Evolutionary conservation across 2,113 vertebrate species (phyloP), one percentile per base, ranked within the genome.

Genomic region (Brevimyrus niger): DNA sequence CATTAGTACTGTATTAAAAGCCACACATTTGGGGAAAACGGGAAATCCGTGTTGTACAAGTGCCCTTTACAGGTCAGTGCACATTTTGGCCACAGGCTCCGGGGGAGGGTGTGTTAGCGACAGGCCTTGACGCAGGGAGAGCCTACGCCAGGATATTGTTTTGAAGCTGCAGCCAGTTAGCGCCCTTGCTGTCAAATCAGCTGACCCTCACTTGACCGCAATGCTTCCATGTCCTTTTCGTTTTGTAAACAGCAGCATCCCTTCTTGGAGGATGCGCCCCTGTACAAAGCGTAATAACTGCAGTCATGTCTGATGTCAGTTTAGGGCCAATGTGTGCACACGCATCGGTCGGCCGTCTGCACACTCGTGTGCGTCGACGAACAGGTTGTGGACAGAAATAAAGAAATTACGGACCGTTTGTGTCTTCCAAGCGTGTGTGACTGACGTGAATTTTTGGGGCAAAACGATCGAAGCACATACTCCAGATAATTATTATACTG

Each of bases 181-280:
- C 48, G 76, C 93, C 94, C 89, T 90, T 91, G 92, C 92, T 93
- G 93, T 94, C 94, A 94, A 91, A 91, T 88, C 89, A 91, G 91
- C 92, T 95, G 94, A 95, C 95, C 95, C 93, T 91, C 92, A 94
- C 94, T 95, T 95, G 94, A 94, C 93, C 93, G 87, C 89, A 82
- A 90, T 11, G 89, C 91, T 94, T 95, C 94, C 94, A 93, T 91
- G 92, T 93, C 92, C 80, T 55, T 91, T 90, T 91, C 91, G 92
- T 93, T 94, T 92, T 87, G 88, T 96, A 96, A 95, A 96, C 95
- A 96, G 91, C 90, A 91, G 94, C 92, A 94, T 95, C 93, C 93
- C 93, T 73, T 90, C 15, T 94, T 93, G 92, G 91, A 94, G 94
- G 92, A 89, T 91, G 50, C 65, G 91, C 92, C 90, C 88, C 89